A percentile compares a stretch with the other conserved stretches of the same genome.
Conservation (phyloP, 2,797 vertebrate species). For the Gambusia yucatana region DNA sequence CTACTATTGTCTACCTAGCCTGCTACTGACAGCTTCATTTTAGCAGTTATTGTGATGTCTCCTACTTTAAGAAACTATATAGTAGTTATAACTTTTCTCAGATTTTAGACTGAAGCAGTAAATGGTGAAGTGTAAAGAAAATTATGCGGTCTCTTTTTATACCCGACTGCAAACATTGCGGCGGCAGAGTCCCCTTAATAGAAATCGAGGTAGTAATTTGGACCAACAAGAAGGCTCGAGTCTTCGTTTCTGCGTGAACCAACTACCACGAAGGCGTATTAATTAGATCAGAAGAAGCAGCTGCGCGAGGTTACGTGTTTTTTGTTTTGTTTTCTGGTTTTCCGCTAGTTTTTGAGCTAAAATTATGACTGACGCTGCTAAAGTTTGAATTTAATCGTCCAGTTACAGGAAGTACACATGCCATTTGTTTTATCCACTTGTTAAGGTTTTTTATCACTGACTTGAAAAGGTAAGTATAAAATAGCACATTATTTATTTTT, state of each 20-base stretch:
- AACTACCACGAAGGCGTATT: background rate
- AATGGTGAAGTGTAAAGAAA: background rate
- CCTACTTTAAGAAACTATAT: background rate
- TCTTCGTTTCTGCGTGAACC: too few species aligned
- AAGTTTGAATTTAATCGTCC: background rate
- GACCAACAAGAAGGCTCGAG: too few species aligned
- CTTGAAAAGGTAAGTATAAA: background rate
- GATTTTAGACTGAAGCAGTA: background rate
- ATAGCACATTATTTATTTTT: background rate
- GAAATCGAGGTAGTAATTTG: background rate
- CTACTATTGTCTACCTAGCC: background rate
- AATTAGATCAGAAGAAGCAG: background rate
- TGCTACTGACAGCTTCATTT: background rate
- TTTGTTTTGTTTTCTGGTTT: background rate
- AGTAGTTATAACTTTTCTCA: background rate
- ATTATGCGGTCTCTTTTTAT: background rate
- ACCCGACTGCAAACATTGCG: background rate
- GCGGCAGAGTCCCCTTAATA: background rate
- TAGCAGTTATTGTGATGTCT: background rate
- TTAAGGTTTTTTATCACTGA: background rate
- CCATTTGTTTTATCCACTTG: background rate
- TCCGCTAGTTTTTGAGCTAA: background rate
- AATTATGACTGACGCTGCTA: background rate
- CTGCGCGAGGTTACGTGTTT: background rate
- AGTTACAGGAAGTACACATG: background rate